Base-by-base conservation (phyloP, 2,888 invertebrate species). In the Catocala sponsa region DNA sequence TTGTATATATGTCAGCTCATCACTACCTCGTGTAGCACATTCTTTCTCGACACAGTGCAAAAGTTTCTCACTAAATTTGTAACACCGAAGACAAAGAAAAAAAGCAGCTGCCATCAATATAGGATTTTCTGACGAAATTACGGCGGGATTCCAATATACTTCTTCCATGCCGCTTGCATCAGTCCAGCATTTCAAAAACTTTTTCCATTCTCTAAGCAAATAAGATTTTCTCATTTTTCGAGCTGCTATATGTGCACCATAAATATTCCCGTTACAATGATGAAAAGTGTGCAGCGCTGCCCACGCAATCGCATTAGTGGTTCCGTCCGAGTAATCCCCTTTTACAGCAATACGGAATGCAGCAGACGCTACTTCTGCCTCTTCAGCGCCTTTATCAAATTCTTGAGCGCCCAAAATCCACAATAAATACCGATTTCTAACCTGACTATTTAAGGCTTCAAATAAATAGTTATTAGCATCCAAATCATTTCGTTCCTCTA, bases 151-250 rank as follows among this genome's bases (percentile, higher is more conserved):
- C 94, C 94, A 94, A 74, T 82, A 86, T 4, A 81, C 70, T 82
- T 94, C 93, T 79, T 94, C 92, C 71, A 92, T 87, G 0, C 94
- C 94, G 62, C 91, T 94, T 1, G 82, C 80, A 6, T 88, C 85
- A 9, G 72, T 75, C 93, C 93, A 94, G 25, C 87, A 81, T 7
- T 83, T 72, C 43, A 90, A 59, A 76, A 89, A 86, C 49, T 79
- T 84, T 60, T 78, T 81, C 94, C 94, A 94, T 44, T 91, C 87
- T 66, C 67, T 79, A 0, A 85, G 82, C 32, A 94, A 65, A 74
- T 83, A 91, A 9, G 83, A 81, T 71, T 93, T 92, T 55, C 93
- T 85, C 94, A 94, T 94, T 80, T 83, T 88, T 56, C 82, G 90
- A 5, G 84, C 86, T 12, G 92, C 85, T 46, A 91, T 82, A 72